Evolutionary conservation across 2,888 invertebrate species (phyloP).

Genomic region (Yponomeuta malinellus): DNA sequence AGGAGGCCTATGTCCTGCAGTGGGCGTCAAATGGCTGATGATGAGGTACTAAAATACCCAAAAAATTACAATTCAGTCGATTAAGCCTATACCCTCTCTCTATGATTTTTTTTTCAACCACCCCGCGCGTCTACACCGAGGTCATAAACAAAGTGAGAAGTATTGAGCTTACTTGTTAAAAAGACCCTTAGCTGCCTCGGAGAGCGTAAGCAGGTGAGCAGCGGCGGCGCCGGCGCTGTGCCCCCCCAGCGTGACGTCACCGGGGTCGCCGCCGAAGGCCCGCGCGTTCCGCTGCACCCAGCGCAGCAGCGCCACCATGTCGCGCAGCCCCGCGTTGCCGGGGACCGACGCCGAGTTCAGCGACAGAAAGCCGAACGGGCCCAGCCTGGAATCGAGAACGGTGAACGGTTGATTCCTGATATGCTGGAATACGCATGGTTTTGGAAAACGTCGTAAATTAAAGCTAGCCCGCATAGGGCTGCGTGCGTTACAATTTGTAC

Average conservation of each 20-base stretch:
- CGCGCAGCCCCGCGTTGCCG: conserved; percentile 66
- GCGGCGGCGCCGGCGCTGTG: conserved; percentile 59
- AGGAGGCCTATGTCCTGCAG: no score
- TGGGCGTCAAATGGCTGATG: no score
- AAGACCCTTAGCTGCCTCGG: conserved; percentile 46
- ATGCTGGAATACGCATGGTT: not conserved
- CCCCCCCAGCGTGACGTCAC: conserved; percentile 55
- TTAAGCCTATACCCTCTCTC: no score
- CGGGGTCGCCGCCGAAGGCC: conserved; percentile 57
- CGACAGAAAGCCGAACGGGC: conserved; percentile 62
- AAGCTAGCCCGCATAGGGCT: no score
- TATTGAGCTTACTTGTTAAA: conserved; percentile 40
- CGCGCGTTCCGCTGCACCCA: conserved; percentile 58
- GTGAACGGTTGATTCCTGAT: not conserved
- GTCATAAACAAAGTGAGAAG: no score
- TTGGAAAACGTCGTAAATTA: no score
- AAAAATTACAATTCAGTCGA: no score
- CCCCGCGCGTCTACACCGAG: not conserved
- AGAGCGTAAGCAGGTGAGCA: conserved; percentile 51
- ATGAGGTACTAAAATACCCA: no score
- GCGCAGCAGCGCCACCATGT: conserved; percentile 52
- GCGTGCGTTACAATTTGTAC: no score
- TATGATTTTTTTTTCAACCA: no score
- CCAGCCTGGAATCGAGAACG: conserved; percentile 41
- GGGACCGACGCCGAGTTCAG: conserved; percentile 50